Evolutionary conservation across 1,140 invertebrate species (phyloP).

Genomic region (Orchesella cincta): DNA sequence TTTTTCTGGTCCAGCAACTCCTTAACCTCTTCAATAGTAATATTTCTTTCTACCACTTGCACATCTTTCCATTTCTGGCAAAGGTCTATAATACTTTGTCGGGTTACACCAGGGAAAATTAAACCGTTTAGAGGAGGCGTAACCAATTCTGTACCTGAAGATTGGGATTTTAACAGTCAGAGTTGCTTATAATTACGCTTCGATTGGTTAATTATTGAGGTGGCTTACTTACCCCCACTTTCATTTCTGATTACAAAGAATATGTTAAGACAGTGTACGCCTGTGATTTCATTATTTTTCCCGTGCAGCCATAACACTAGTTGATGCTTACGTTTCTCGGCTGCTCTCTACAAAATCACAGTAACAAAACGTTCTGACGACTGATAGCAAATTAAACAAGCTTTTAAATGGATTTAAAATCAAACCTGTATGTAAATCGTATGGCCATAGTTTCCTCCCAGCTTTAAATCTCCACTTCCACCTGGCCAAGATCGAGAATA

Average conservation of each 20-base stretch:
- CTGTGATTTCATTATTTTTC: background rate
- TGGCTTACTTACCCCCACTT: background rate
- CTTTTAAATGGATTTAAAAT: background rate
- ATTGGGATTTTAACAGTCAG: background rate
- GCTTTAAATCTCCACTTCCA: background rate
- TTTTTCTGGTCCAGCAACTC: background rate
- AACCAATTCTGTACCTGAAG: background rate
- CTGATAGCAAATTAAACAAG: background rate
- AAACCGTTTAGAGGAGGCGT: background rate
- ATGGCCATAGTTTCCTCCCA: background rate
- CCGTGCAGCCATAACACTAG: background rate
- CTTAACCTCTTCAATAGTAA: background rate
- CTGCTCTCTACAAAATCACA: background rate
- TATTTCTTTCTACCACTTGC: background rate
- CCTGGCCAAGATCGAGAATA: background rate
- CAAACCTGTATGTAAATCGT: background rate
- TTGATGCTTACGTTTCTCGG: background rate
- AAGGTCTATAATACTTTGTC: background rate
- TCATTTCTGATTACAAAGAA: background rate
- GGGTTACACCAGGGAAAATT: background rate
- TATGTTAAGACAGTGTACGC: background rate
- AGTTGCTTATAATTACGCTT: background rate
- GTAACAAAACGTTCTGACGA: background rate
- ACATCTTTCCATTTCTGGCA: background rate
- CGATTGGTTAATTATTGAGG: background rate